Evolutionary conservation across 1,140 invertebrate species (phyloP).

Genomic region (Drosophila miranda): DNA sequence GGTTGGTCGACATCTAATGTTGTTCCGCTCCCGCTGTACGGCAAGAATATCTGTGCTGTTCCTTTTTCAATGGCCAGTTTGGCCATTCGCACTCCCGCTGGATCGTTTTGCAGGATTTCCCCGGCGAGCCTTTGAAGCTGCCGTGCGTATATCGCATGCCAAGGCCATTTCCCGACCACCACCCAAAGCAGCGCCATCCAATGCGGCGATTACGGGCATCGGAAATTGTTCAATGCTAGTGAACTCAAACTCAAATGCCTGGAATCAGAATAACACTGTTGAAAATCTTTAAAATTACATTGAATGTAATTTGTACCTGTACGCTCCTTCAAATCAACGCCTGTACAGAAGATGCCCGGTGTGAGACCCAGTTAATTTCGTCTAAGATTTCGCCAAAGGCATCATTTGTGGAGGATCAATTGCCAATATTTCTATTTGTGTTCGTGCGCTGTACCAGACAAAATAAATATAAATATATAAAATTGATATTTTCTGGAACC

Average conservation of each 20-base stretch:
- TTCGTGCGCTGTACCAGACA: too few species aligned
- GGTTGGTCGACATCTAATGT: too few species aligned
- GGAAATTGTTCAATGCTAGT: slow-evolving; percentile 90
- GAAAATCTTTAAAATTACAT: neutral
- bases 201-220: too few species aligned
- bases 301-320: slow-evolving; percentile 52
- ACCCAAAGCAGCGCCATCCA: slow-evolving; percentile 91
- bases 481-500: too few species aligned
- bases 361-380: slow-evolving; percentile 89
- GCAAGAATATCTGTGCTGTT: too few species aligned
- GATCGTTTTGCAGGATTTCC: slow-evolving; percentile 96
- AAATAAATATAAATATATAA: too few species aligned
- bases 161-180: too few species aligned
- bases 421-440: too few species aligned
- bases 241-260: slow-evolving; percentile 92
- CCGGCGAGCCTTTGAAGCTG: slow-evolving; percentile 90
- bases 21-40: too few species aligned
- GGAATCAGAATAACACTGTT: neutral
- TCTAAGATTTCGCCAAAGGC: slow-evolving; percentile 87
- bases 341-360: slow-evolving; percentile 95
- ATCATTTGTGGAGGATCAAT: slow-evolving; percentile 26
- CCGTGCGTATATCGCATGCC: slow-evolving; percentile 96
- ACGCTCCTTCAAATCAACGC: slow-evolving; percentile 98
- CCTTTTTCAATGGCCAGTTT: slow-evolving; percentile 96
- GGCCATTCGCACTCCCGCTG: slow-evolving; percentile 95